A percentile compares a stretch with the other conserved stretches of the same genome.
These are phyloP conservation scores for Clusia tigrina DNA, from an alignment of 2,888 invertebrate genomes.

Conservation along the genomic window DNA sequence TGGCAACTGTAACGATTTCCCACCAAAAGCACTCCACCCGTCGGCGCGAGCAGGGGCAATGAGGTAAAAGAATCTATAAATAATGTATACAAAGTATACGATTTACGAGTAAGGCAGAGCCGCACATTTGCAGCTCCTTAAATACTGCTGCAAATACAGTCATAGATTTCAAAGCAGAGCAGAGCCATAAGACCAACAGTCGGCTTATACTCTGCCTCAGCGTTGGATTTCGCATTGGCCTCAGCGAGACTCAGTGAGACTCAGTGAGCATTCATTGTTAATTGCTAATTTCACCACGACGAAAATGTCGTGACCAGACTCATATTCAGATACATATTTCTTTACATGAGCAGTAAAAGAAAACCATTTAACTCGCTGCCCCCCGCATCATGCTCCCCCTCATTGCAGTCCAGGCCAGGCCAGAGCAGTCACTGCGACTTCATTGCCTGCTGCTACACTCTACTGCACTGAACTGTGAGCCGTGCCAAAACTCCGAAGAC, in stretches of 20 bases:
- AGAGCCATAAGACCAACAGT: too few relatives aligned
- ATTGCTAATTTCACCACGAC: constrained; percentile 12
- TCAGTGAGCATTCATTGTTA: too few relatives aligned
- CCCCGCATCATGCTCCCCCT: too few relatives aligned
- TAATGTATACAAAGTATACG: background rate
- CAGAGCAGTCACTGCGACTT: too few relatives aligned
- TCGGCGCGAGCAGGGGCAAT: background rate
- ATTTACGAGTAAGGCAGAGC: background rate
- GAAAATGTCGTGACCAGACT: constrained; percentile 7
- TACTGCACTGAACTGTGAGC: too few relatives aligned
- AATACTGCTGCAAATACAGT: too few relatives aligned
- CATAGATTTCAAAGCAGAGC: too few relatives aligned
- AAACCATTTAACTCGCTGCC: too few relatives aligned
- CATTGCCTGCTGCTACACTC: too few relatives aligned
- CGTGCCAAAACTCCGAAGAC: background rate
- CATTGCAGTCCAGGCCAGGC: too few relatives aligned
- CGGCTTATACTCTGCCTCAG: background rate
- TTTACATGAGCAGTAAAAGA: too few relatives aligned
- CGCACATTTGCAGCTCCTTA: background rate
- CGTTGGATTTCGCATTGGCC: background rate
- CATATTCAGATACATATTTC: constrained; percentile 5
- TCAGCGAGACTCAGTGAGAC: too few relatives aligned
- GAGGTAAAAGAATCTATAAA: background rate
- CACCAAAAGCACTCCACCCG: background rate
- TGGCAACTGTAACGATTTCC: constrained; percentile 4